These are phyloP conservation scores for Drosophila neonasuta DNA, from an alignment of 2,888 invertebrate species.

Conservation along the genomic window DNA sequence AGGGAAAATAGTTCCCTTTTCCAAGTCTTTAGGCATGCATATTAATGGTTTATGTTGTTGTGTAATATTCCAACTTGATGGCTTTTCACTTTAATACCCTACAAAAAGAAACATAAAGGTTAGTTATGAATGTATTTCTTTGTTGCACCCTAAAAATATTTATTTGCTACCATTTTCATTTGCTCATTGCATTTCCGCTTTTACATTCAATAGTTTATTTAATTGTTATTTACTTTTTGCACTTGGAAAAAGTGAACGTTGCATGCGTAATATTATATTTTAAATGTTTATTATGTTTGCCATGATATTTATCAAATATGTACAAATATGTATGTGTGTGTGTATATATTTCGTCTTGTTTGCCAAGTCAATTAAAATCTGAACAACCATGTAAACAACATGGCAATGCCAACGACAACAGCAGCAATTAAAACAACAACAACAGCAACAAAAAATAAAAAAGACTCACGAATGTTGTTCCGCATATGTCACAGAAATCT, in stretches of 20 bases:
- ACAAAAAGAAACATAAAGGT: not conserved
- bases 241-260: slow-evolving; percentile 5
- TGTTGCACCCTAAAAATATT: not conserved
- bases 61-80: slow-evolving; percentile 13
- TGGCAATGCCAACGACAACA: slow-evolving; percentile 19
- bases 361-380: slow-evolving; percentile 71
- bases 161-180: not conserved
- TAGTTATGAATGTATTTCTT: not conserved
- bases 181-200: not conserved
- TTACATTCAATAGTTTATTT: not conserved
- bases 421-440: slow-evolving; percentile 25
- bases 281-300: slow-evolving; percentile 20
- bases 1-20: slow-evolving; percentile 7
- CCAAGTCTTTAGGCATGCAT: slow-evolving; percentile 46
- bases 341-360: slow-evolving; percentile 39
- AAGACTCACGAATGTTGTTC: not conserved
- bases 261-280: slow-evolving; percentile 8
- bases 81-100: slow-evolving; percentile 9
- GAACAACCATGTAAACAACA: slow-evolving; percentile 67
- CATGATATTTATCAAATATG: slow-evolving; percentile 30
- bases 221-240: not conserved
- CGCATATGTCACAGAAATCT: slow-evolving; percentile 39
- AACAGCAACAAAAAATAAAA: no score
- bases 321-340: slow-evolving; percentile 8
- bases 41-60: slow-evolving; percentile 60